phyloP scores from a whole-genome alignment of 1,140 invertebrate genomes.

The Lutraria rhynchaena region DNA sequence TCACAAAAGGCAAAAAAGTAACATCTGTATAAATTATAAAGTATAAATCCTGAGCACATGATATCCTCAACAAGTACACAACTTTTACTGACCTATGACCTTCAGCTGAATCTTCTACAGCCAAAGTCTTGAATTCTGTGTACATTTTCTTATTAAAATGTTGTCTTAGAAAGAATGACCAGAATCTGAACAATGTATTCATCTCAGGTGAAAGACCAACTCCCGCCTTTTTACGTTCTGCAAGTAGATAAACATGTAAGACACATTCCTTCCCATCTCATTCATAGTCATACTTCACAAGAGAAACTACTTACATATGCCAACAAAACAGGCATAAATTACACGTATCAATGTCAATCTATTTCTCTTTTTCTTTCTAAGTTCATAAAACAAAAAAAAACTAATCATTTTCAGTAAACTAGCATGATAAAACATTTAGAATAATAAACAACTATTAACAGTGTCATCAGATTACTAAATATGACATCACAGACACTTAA shows the following conservation, averaged over 20 bases:
- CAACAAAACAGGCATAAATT: too few relatives aligned
- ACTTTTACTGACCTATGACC: conserved; percentile 91
- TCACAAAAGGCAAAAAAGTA: neutral
- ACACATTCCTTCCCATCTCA: too few relatives aligned
- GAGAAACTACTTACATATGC: too few relatives aligned
- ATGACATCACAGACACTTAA: conserved; percentile 47
- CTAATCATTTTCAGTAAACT: too few relatives aligned
- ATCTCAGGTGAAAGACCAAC: conserved; percentile 86
- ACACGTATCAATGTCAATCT: too few relatives aligned
- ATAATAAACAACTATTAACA: too few relatives aligned
- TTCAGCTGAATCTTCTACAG: conserved; percentile 94
- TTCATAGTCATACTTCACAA: too few relatives aligned
- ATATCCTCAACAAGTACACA: neutral
- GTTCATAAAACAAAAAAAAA: too few relatives aligned
- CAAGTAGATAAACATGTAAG: conserved; percentile 50
- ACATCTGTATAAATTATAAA: neutral
- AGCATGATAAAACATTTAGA: too few relatives aligned
- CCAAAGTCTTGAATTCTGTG: conserved; percentile 94
- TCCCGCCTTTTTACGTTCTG: conserved; percentile 92
- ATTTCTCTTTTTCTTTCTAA: too few relatives aligned
- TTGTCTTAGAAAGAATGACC: conserved; percentile 99
- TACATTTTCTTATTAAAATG: conserved; percentile 99
- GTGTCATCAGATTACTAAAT: conserved; percentile 61
- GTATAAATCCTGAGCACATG: neutral
- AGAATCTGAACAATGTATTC: conserved; percentile 89